phyloP scores from a whole-genome alignment of 2,888 invertebrate species.

The Philaethria dido region DNA sequence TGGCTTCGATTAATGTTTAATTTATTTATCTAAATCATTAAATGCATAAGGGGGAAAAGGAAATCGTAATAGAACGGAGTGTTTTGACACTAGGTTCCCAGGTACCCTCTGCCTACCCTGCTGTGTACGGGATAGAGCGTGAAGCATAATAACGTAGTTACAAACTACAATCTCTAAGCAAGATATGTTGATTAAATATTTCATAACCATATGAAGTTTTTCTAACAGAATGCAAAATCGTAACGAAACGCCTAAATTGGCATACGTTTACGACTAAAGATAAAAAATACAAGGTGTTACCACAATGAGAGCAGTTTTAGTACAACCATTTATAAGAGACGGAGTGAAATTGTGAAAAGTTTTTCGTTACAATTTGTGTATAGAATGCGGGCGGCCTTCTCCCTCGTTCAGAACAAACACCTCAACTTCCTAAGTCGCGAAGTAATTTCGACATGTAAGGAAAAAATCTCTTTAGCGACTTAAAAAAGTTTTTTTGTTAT shows the following conservation, averaged over 20 bases:
- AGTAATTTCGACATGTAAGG: slow-evolving; percentile 11
- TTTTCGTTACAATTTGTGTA: slow-evolving; percentile 33
- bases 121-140: no score
- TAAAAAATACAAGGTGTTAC: slow-evolving; percentile 25
- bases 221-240: neutral
- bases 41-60: no score
- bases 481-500: neutral
- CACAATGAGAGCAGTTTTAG: slow-evolving; percentile 27
- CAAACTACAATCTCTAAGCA: no score
- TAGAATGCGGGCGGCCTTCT: slow-evolving; percentile 26
- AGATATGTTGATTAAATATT: no score
- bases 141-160: no score
- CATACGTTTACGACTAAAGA: slow-evolving; percentile 22
- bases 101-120: no score
- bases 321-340: slow-evolving; percentile 23
- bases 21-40: no score
- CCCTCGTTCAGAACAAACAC: slow-evolving; percentile 18
- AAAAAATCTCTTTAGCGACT: slow-evolving; percentile 14
- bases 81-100: no score
- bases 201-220: neutral
- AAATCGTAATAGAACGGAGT: no score
- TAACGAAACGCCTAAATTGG: slow-evolving; percentile 7
- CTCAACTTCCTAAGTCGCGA: slow-evolving; percentile 19
- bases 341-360: slow-evolving; percentile 27
- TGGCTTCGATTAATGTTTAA: no score